A percentile compares a stretch with the other conserved stretches of the same genome.
Conservation (phyloP, 2,113 vertebrate species). For the Myxocyprinus asiaticus region DNA sequence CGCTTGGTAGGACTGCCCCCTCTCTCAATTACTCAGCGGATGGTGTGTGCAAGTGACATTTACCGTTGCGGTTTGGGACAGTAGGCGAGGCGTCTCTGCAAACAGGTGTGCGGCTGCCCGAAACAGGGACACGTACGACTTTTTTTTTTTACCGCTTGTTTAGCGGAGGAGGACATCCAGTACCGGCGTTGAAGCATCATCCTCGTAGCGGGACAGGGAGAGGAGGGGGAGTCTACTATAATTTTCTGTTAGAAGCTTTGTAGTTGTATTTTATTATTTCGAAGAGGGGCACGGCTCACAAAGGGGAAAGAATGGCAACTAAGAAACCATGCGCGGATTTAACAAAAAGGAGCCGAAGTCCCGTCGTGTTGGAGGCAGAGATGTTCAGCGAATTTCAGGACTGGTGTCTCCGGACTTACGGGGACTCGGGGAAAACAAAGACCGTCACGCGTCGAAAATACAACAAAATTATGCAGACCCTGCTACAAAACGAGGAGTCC, state of each 20-base stretch:
- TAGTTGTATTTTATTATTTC: conserved; percentile 63
- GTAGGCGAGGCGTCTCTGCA: conserved; percentile 71
- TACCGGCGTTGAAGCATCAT: conserved; percentile 54
- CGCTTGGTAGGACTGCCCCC: conserved; percentile 78
- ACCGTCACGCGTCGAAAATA: conserved; percentile 96
- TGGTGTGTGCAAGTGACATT: conserved; percentile 80
- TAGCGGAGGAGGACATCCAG: conserved; percentile 19
- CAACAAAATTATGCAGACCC: conserved; percentile 83
- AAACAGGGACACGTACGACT: conserved; percentile 61
- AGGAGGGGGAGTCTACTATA: conserved; percentile 58
- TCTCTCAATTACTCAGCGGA: conserved; percentile 66
- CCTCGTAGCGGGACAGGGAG: conserved; percentile 66
- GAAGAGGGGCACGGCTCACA: conserved; percentile 44
- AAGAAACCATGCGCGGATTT: conserved; percentile 78
- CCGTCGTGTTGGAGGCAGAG: conserved; percentile 88
- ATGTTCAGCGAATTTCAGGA: conserved; percentile 97
- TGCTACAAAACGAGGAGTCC: conserved; percentile 79
- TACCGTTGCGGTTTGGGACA: conserved; percentile 80
- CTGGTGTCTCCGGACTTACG: conserved; percentile 96
- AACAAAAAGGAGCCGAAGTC: conserved; percentile 83
- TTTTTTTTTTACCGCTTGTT: conserved; percentile 26
- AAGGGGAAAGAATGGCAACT: conserved; percentile 68
- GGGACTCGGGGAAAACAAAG: conserved; percentile 96
- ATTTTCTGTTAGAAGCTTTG: conserved; percentile 56
- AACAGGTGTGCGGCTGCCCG: conserved; percentile 79